Evolutionary conservation across 2,113 vertebrate genomes (phyloP).

Genomic region (Macrotis lagotis): DNA sequence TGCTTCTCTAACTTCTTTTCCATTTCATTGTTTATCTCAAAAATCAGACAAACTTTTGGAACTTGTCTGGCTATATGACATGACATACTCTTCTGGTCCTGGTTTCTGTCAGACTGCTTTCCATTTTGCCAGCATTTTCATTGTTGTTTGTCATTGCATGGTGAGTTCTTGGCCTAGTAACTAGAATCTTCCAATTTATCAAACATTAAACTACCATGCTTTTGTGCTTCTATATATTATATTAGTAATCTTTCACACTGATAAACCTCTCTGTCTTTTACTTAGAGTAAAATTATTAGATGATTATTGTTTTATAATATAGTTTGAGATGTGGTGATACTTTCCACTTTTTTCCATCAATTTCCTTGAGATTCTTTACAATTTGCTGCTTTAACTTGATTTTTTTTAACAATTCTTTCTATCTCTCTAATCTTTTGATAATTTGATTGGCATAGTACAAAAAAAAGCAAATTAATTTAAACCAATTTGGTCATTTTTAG

Average conservation of each 20-base stretch:
- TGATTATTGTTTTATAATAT: neutral
- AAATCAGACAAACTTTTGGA: neutral
- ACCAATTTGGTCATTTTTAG: neutral
- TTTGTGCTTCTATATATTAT: neutral
- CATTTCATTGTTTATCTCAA: neutral
- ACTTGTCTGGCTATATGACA: neutral
- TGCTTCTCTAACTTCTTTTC: neutral
- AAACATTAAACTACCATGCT: neutral
- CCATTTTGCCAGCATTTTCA: neutral
- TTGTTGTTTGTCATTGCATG: neutral
- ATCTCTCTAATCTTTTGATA: neutral
- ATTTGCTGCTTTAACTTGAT: neutral
- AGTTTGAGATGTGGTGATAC: neutral
- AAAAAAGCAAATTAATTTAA: neutral
- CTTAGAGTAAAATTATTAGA: neutral
- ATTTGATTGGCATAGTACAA: neutral
- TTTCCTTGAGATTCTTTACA: neutral
- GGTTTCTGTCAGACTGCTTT: neutral
- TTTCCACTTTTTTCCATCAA: neutral
- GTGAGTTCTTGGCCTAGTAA: neutral
- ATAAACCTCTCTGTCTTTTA: neutral
- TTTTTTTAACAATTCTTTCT: neutral
- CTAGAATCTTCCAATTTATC: neutral
- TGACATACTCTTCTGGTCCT: neutral
- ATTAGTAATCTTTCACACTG: neutral